phyloP scores from a whole-genome alignment of 2,888 invertebrate species.

The Temnothorax rugatulus region DNA sequence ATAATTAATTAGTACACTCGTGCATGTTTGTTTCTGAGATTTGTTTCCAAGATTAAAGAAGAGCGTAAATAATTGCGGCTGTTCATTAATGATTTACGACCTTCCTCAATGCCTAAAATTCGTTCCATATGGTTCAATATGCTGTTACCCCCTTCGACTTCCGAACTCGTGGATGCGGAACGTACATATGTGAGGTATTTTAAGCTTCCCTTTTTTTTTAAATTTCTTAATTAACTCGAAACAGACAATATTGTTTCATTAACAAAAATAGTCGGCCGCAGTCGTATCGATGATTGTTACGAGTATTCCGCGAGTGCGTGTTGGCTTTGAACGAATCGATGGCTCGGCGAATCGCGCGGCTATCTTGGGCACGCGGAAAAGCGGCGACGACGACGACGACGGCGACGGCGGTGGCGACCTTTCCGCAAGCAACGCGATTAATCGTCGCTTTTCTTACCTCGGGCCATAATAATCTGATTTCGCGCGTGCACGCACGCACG shows the following conservation, averaged over 20 bases:
- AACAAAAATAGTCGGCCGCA: background rate
- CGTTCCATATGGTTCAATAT: background rate
- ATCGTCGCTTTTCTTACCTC: constrained; percentile 54
- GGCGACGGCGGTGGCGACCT: background rate
- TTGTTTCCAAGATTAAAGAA: background rate
- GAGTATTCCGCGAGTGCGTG: background rate
- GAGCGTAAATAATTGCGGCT: background rate
- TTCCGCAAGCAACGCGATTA: constrained; percentile 48
- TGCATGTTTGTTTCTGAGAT: background rate
- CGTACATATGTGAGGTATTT: background rate
- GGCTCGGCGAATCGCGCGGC: too few relatives aligned
- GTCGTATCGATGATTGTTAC: background rate
- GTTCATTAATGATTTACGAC: constrained; percentile 19
- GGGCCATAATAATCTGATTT: constrained; percentile 61
- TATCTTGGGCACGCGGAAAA: constrained; percentile 30
- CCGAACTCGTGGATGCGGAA: background rate
- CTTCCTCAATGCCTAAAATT: constrained; percentile 33
- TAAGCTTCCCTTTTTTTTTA: background rate
- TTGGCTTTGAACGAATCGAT: background rate
- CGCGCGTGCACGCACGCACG: constrained; percentile 60
- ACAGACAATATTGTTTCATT: background rate
- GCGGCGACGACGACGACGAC: background rate
- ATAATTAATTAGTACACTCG: background rate
- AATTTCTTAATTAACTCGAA: background rate
- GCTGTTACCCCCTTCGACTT: background rate